Evolutionary conservation across 2,797 vertebrate species (phyloP).

Genomic region (Danio albolineatus): DNA sequence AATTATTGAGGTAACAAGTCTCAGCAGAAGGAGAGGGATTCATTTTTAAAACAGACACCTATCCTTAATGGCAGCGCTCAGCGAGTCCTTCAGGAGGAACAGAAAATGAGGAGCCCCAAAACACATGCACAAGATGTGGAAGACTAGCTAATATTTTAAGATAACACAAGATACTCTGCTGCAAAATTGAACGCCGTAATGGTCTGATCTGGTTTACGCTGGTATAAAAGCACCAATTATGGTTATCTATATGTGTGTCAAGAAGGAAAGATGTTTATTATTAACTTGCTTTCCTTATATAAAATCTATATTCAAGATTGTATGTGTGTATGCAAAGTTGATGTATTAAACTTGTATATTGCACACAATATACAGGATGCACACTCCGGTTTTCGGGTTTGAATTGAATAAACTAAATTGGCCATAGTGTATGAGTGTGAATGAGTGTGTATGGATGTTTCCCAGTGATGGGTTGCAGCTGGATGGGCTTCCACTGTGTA

Average conservation of each 20-base stretch:
- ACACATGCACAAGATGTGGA: background rate
- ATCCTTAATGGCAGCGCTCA: constrained; percentile 76
- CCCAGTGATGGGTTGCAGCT: no score
- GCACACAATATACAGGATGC: no score
- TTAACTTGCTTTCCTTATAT: no score
- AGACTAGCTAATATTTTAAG: constrained; percentile 9
- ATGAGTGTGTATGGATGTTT: no score
- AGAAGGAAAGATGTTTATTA: no score
- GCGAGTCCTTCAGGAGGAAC: constrained; percentile 64
- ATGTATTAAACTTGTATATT: no score
- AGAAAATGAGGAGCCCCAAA: constrained; percentile 29
- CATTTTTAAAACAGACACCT: constrained; percentile 83
- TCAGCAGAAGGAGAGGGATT: constrained; percentile 75
- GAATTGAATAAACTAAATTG: no score
- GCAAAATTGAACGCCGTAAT: background rate
- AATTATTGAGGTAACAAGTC: constrained; percentile 83
- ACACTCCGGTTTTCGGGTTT: no score
- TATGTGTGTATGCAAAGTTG: no score
- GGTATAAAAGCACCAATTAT: constrained; percentile 4
- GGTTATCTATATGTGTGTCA: rapidly evolving
- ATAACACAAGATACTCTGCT: constrained; percentile 12
- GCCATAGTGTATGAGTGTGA: no score
- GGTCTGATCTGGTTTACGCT: background rate
- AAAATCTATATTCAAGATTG: no score
- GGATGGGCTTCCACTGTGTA: no score